Conservation (phyloP, 2,888 invertebrate genomes). For the Bimastos eiseni region DNA sequence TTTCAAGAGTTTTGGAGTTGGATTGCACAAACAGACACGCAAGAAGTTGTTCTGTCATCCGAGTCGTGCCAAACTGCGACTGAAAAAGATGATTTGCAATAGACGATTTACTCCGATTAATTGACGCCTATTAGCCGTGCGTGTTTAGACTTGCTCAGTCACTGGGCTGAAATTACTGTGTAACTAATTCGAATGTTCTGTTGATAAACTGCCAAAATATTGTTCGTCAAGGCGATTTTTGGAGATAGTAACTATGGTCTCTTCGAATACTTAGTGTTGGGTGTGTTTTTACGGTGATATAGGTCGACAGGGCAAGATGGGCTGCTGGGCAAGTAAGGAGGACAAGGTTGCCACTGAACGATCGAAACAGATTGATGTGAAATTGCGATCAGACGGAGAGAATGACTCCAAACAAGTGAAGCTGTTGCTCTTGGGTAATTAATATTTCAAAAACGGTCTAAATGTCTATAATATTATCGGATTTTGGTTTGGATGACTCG, state of each 20-base stretch:
- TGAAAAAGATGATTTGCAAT: background rate
- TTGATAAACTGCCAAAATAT: background rate
- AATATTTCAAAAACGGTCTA: background rate
- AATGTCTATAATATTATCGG: background rate
- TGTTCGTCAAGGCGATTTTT: background rate
- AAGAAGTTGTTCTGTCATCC: background rate
- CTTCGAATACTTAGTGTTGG: background rate
- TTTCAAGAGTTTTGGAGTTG: background rate
- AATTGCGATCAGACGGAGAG: constrained; percentile 28
- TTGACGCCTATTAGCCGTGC: background rate
- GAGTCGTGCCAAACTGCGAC: background rate
- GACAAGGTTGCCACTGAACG: constrained; percentile 34
- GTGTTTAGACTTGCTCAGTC: background rate
- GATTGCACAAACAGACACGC: background rate
- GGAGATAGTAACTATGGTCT: background rate
- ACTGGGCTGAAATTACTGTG: background rate
- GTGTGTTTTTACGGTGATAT: constrained; percentile 6
- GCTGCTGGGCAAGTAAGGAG: constrained; percentile 36
- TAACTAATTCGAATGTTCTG: background rate
- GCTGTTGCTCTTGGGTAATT: constrained; percentile 33
- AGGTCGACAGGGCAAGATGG: constrained; percentile 30
- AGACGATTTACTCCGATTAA: background rate
- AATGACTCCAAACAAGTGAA: constrained; percentile 33
- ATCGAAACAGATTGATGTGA: constrained; percentile 34
- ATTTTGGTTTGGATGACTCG: background rate